Conservation (phyloP, 2,113 vertebrate genomes). For the Pituophis catenifer region DNA sequence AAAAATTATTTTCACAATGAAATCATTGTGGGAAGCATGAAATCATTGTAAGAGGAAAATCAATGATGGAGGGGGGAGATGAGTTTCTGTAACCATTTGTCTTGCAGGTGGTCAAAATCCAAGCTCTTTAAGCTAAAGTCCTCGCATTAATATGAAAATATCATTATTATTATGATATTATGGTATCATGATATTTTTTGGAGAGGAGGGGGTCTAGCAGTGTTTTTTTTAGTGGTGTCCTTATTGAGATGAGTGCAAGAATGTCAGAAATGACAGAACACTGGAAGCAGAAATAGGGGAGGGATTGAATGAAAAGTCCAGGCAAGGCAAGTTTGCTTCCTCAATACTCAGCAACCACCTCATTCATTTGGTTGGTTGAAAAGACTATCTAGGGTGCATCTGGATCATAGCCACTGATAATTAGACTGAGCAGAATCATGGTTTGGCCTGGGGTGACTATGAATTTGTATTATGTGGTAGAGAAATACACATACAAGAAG, state of each 20-base stretch:
- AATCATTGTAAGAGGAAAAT: neutral
- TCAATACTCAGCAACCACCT: neutral
- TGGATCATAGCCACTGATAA: neutral
- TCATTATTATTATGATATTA: neutral
- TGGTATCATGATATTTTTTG: neutral
- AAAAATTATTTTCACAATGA: neutral
- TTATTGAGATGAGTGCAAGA: neutral
- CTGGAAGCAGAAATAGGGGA: neutral
- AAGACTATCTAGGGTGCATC: neutral
- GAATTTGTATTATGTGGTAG: neutral
- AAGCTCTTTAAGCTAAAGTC: neutral
- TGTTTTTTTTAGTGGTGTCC: neutral
- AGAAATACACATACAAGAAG: neutral
- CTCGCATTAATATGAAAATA: neutral
- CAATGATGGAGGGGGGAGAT: neutral
- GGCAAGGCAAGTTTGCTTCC: neutral
- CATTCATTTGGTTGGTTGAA: neutral
- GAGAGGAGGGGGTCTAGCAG: neutral
- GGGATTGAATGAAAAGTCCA: neutral
- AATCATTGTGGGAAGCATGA: neutral
- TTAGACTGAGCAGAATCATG: neutral
- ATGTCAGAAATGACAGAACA: neutral
- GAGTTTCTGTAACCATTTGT: neutral
- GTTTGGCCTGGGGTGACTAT: neutral
- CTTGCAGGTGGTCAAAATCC: neutral